Evolutionary conservation across 2,888 invertebrate species (phyloP).

Genomic region (Junonia oenone): DNA sequence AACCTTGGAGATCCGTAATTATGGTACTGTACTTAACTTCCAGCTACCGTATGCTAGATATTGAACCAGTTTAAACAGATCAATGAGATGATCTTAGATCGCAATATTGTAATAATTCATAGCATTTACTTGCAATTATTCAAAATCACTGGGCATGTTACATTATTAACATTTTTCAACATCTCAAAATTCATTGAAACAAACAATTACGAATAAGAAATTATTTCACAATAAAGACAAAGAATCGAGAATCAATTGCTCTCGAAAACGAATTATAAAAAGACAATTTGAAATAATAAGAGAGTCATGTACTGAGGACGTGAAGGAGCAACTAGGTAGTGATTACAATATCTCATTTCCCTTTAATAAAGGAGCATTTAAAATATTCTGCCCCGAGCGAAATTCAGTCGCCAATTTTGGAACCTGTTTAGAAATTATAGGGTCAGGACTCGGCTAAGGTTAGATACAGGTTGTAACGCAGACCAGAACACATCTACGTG

Average conservation of each 20-base stretch:
- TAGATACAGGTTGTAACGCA: conserved; percentile 43
- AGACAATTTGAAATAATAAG: conserved; percentile 24
- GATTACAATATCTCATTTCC: conserved; percentile 72
- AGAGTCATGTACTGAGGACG: conserved; percentile 21
- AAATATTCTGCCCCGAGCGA: conserved; percentile 60
- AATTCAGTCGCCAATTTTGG: conserved; percentile 71
- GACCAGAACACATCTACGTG: conserved; percentile 24
- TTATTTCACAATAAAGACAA: conserved; percentile 1
- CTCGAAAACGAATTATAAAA: conserved; percentile 19
- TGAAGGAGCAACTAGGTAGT: conserved; percentile 48
- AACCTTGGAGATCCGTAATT: conserved; percentile 20
- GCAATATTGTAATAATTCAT: background rate
- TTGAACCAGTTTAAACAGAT: background rate
- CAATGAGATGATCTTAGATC: background rate
- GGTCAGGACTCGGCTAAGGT: conserved; percentile 55
- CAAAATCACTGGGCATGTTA: background rate
- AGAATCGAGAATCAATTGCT: conserved; percentile 12
- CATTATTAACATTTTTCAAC: background rate
- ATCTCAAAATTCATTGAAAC: background rate
- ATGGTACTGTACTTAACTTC: conserved; percentile 15
- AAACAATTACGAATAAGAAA: background rate
- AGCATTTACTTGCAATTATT: background rate
- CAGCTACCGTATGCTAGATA: conserved; percentile 19
- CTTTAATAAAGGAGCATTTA: conserved; percentile 67
- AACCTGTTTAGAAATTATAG: conserved; percentile 79